Percentiles rank a stretch among this genome's conserved stretches.
Conservation (phyloP, 2,888 invertebrate species). For the Branchipolynoe longqiensis region DNA sequence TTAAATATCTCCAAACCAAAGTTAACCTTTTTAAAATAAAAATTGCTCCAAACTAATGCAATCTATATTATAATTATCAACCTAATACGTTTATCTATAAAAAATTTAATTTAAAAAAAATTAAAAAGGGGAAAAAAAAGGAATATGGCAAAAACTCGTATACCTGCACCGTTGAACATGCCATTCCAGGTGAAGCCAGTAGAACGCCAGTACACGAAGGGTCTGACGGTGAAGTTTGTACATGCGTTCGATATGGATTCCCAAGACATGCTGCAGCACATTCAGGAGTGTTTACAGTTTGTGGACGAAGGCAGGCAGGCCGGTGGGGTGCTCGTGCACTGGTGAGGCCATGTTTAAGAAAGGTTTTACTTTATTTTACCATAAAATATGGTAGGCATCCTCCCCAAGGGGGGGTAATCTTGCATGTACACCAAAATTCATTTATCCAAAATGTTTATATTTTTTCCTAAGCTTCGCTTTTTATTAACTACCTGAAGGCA, state of each 20-base stretch:
- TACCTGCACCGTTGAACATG: too few species aligned
- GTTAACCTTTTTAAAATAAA: too few species aligned
- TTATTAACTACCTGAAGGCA: not conserved
- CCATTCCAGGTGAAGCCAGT: constrained; percentile 71
- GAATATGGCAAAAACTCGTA: too few species aligned
- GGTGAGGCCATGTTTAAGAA: constrained; percentile 83
- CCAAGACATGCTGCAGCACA: constrained; percentile 90
- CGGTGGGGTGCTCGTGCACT: constrained; percentile 92
- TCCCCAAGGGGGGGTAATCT: not conserved
- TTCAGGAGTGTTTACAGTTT: constrained; percentile 89
- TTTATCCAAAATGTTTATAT: not conserved
- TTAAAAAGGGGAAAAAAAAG: too few species aligned
- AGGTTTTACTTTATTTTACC: not conserved
- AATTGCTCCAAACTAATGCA: too few species aligned
- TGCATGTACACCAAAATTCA: not conserved
- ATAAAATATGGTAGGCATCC: not conserved
- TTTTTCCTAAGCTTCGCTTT: not conserved
- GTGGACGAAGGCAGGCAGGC: constrained; percentile 87
- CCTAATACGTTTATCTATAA: too few species aligned
- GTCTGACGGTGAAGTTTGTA: constrained; percentile 65
- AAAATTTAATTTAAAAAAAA: too few species aligned
- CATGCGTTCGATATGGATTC: constrained; percentile 80
- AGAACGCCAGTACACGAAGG: constrained; percentile 64
- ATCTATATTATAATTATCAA: too few species aligned
- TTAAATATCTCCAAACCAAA: too few species aligned